phyloP scores from a whole-genome alignment of 2,888 invertebrate genomes.

The Rugalucina vietnamica region DNA sequence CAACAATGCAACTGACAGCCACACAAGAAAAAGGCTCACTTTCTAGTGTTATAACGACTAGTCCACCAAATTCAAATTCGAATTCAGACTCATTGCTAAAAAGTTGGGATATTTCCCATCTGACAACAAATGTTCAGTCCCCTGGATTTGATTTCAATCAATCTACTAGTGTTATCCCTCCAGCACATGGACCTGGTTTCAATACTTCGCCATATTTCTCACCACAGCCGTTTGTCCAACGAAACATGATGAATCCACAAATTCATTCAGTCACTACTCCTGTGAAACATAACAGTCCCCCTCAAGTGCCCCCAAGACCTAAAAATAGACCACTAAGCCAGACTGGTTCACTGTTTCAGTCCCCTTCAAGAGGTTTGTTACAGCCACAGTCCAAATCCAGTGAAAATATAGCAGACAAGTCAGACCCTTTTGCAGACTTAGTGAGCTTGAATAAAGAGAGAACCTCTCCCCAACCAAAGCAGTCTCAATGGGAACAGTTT shows the following conservation, averaged over 20 bases:
- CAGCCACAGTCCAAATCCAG: slow-evolving; percentile 9
- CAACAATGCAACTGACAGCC: background rate
- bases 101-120: slow-evolving; percentile 66
- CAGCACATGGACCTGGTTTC: background rate
- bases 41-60: background rate
- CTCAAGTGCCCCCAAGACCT: slow-evolving; percentile 35
- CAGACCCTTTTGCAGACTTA: slow-evolving; percentile 60
- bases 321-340: slow-evolving; percentile 11
- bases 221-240: background rate
- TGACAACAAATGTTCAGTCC: slow-evolving; percentile 34
- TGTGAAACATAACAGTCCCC: background rate
- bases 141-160: background rate
- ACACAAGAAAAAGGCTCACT: background rate
- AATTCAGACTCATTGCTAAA: slow-evolving; percentile 61
- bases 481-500: slow-evolving; percentile 64
- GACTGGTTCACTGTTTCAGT: background rate
- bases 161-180: background rate
- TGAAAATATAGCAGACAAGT: slow-evolving; percentile 20
- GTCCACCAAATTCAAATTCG: slow-evolving; percentile 1
- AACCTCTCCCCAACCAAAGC: slow-evolving; percentile 18
- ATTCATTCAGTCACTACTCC: background rate
- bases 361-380: slow-evolving; percentile 1
- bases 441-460: slow-evolving; percentile 25
- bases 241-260: background rate
- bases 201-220: background rate